Percentiles rank a stretch among this genome's conserved stretches.
Conservation (phyloP, 2,113 vertebrate genomes). For the Phodopus roborovskii region DNA sequence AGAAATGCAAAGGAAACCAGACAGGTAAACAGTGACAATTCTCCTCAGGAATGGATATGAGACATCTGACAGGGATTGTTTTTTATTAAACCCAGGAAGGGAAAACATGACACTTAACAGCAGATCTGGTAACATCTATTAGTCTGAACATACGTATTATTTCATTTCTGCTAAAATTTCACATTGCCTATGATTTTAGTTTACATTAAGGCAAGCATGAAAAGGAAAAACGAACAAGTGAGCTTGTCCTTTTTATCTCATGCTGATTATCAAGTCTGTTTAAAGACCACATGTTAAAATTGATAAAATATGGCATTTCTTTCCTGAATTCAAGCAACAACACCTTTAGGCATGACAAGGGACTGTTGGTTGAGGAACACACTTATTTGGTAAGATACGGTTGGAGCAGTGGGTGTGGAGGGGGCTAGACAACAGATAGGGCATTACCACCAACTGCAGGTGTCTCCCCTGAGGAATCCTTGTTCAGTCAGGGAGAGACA, state of each 20-base stretch:
- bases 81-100: background rate
- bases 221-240: background rate
- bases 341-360: background rate
- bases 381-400: background rate
- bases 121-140: background rate
- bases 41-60: background rate
- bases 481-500: background rate
- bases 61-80: background rate
- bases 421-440: background rate
- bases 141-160: background rate
- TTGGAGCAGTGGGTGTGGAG: background rate
- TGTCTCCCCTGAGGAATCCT: background rate
- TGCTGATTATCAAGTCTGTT: background rate
- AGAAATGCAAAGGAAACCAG: background rate
- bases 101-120: background rate
- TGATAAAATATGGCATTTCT: background rate
- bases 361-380: too few species aligned
- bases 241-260: background rate
- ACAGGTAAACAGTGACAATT: background rate
- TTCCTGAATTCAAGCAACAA: background rate
- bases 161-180: background rate
- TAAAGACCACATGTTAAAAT: background rate
- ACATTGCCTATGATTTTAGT: background rate
- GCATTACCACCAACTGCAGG: accelerated
- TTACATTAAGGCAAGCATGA: background rate